Base-by-base conservation (phyloP, 2,113 vertebrate species). In the Clupea harengus region DNA sequence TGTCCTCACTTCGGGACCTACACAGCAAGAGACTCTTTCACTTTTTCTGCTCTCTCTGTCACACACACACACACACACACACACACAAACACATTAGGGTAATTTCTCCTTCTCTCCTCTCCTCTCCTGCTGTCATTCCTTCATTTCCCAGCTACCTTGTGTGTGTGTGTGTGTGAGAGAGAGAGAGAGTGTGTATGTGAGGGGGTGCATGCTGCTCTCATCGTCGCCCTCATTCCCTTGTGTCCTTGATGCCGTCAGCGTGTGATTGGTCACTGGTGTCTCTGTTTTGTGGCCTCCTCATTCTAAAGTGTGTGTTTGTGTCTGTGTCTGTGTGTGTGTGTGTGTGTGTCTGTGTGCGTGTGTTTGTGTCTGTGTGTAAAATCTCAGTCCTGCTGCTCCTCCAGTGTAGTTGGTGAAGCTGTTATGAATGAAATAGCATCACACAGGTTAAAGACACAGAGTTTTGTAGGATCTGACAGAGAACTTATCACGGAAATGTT, bases 61-160 rank as follows among this genome's bases (percentile, higher is more conserved):
- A 44, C 28, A 44, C 72, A 78, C 72, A 78, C 72, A 67, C n/a
- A 28, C 64, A 28, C 64, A 28, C 57, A n/a, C 57, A 64, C 57
- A 64, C n/a, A 67, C n/a, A 28, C 60, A 67, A 4, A 67, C 5
- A 25, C 72, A 28, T 78, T 78, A 39, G 72, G 72, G 72, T 78
- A 4, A 78, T 32, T 78, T 32, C 72, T 78, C 64, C 64, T 72
- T 72, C 64, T 78, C 72, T 78, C 72, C 72, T 78, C 72, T 72
- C 8, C 64, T 78, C 72, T 17, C 81, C 46, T 81, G 49, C 46
- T 45, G 82, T 75, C 81, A 46, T 75, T 9, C 28, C 85, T 82
- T 85, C 81, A 60, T 45, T 49, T 60, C 78, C 80, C 39, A 15
- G 4, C 72, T 78, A 44, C 45, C 28, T 10, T 64, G 22, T 82